These are phyloP conservation scores for Oscheius sp. DNA, from an alignment of 1,140 invertebrate species.

Conservation along the genomic window DNA sequence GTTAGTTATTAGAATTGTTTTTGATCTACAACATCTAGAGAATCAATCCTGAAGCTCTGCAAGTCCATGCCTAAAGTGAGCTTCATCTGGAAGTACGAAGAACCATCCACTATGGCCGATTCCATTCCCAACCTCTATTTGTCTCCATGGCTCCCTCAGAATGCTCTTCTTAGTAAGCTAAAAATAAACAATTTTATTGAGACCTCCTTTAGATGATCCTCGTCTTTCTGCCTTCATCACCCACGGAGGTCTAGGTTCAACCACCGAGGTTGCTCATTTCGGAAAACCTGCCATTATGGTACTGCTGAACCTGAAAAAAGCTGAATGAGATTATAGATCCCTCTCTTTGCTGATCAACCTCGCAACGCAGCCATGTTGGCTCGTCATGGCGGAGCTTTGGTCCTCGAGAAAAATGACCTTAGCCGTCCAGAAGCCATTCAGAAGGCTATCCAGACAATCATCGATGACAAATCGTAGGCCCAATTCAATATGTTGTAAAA, in stretches of 20 bases:
- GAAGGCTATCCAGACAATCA: constrained; percentile 12
- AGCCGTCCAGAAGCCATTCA: not conserved
- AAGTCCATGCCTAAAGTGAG: constrained; percentile 25
- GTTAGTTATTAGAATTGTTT: constrained; percentile 24
- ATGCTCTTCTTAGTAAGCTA: constrained; percentile 28
- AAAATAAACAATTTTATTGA: not conserved
- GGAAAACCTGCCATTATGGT: constrained; percentile 47
- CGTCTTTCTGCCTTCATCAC: constrained; percentile 45
- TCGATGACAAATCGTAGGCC: constrained; percentile 20
- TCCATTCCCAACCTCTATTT: constrained; percentile 26
- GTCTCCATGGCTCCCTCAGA: constrained; percentile 37
- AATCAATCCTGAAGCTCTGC: constrained; percentile 8
- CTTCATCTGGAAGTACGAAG: constrained; percentile 46
- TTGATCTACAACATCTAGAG: not conserved
- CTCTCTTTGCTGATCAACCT: constrained; percentile 48
- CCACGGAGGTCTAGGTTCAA: constrained; percentile 47
- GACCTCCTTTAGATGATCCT: constrained; percentile 39
- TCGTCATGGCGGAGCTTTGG: constrained; percentile 28
- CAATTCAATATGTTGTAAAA: not conserved
- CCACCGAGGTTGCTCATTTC: constrained; percentile 41
- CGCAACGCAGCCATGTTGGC: constrained; percentile 38
- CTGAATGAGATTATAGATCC: constrained; percentile 37
- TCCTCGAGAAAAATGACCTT: constrained; percentile 32
- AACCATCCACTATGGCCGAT: constrained; percentile 11
- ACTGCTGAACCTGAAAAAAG: constrained; percentile 34